Evolutionary conservation across 2,113 vertebrate species (phyloP).

Genomic region (Eptesicus fuscus): DNA sequence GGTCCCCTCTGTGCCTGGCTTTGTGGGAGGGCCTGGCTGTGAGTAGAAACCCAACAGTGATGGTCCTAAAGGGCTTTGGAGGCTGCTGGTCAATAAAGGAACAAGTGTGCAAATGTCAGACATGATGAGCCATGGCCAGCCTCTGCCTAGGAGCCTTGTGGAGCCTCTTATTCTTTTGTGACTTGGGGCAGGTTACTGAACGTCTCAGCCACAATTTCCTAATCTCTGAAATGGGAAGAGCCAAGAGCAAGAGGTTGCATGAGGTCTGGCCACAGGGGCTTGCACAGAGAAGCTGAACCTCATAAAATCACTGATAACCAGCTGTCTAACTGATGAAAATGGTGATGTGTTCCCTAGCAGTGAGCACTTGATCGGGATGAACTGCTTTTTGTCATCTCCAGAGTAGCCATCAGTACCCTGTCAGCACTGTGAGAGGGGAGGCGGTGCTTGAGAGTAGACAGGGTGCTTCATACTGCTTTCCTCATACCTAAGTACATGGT

Average conservation of each 20-base stretch:
- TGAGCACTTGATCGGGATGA: background rate
- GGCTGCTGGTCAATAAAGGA: background rate
- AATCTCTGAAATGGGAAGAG: background rate
- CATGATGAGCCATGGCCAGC: background rate
- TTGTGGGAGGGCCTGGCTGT: background rate
- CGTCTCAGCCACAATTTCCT: background rate
- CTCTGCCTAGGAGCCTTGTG: background rate
- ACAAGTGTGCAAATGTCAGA: background rate
- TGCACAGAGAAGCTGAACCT: background rate
- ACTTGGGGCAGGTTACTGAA: background rate
- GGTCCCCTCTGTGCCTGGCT: background rate
- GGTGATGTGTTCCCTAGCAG: background rate
- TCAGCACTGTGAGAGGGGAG: background rate
- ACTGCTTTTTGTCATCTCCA: background rate
- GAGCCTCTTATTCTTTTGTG: background rate
- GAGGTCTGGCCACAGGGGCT: background rate
- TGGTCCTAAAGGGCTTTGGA: too few species aligned
- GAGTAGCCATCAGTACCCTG: background rate
- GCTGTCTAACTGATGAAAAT: background rate
- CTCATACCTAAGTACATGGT: accelerated
- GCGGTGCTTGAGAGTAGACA: background rate
- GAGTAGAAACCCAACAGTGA: background rate
- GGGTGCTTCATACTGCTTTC: accelerated
- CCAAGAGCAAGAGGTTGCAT: accelerated
- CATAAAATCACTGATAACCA: accelerated